Conservation (phyloP, 2,888 invertebrate genomes). For the Hedychridium roseum region DNA sequence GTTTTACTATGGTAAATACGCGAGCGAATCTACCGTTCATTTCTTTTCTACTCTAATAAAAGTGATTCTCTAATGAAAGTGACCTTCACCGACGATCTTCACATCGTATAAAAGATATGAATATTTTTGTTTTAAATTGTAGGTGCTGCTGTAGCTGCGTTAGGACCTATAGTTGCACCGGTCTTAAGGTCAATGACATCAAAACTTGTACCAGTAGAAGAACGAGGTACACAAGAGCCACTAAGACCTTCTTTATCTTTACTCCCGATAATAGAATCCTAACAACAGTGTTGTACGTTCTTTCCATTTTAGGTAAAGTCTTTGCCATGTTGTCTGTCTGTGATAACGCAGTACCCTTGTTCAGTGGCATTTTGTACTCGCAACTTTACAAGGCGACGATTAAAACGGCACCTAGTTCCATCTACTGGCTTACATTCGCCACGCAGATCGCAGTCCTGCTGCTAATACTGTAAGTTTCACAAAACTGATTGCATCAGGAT, state of each 20-base stretch:
- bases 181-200: conserved; percentile 84
- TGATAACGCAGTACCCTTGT: conserved; percentile 80
- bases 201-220: conserved; percentile 75
- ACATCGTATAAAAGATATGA: no score
- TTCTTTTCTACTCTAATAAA: no score
- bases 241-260: no score
- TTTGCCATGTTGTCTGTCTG: conserved; percentile 81
- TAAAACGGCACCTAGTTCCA: conserved; percentile 68
- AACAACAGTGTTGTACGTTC: not conserved
- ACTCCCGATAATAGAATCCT: no score
- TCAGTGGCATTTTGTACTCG: conserved; percentile 77
- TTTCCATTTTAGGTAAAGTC: conserved; percentile 70
- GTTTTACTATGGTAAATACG: conserved; percentile 70
- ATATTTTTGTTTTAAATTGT: conserved; percentile 2
- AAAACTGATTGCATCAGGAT: no score
- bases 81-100: no score
- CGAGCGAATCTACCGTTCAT: not conserved
- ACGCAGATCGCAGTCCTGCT: conserved; percentile 75
- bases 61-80: no score
- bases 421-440: conserved; percentile 77
- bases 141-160: conserved; percentile 78
- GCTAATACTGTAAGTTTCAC: conserved; percentile 72
- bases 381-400: conserved; percentile 78
- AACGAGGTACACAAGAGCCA: conserved; percentile 71
- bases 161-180: conserved; percentile 82